phyloP scores from a whole-genome alignment of 2,797 vertebrate genomes.

The Acomys russatus region DNA sequence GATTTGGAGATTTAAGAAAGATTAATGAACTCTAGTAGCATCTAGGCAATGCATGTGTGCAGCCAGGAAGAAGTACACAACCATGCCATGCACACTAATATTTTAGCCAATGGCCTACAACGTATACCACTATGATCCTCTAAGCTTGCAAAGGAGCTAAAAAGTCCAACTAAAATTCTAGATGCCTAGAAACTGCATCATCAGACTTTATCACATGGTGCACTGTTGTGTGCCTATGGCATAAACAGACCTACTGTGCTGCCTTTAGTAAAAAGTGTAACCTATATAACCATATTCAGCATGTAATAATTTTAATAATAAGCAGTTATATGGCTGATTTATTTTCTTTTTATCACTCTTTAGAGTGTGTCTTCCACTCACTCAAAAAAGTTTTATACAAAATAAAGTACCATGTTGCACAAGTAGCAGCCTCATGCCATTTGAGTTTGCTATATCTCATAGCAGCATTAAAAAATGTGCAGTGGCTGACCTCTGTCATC shows the following conservation, averaged over 20 bases:
- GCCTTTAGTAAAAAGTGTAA: background rate
- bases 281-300: background rate
- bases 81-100: background rate
- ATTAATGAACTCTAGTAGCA: background rate
- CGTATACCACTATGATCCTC: background rate
- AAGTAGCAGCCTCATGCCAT: background rate
- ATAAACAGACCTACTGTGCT: background rate
- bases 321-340: background rate
- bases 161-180: background rate
- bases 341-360: background rate
- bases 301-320: background rate
- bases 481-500: background rate
- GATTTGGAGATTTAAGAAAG: background rate
- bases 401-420: background rate
- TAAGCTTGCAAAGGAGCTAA: background rate
- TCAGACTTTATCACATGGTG: background rate
- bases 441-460: background rate
- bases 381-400: background rate
- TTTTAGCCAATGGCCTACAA: background rate
- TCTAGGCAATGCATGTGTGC: background rate
- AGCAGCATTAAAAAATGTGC: background rate
- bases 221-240: background rate
- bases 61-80: background rate
- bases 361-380: background rate
- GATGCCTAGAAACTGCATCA: too few species aligned